These are phyloP conservation scores for Synergus itoensis DNA, from an alignment of 2,888 invertebrate species.

Conservation along the genomic window DNA sequence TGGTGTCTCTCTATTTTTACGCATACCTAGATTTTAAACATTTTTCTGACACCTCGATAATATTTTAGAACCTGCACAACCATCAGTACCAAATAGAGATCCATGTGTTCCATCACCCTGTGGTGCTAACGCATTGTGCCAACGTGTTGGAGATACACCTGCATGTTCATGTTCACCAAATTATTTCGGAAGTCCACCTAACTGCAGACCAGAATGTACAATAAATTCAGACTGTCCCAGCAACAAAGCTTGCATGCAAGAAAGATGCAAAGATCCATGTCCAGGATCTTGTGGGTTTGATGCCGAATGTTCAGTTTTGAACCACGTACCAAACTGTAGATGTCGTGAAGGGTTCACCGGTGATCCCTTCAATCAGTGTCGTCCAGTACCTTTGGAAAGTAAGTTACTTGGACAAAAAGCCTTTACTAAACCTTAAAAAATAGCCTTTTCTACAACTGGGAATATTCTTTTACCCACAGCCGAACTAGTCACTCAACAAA, in stretches of 20 bases:
- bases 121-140: constrained; percentile 80
- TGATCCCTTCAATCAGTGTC: constrained; percentile 80
- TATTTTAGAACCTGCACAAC: constrained; percentile 33
- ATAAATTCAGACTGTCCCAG: constrained; percentile 87
- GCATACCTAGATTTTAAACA: not conserved
- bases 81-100: constrained; percentile 67
- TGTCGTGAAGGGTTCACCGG: constrained; percentile 79
- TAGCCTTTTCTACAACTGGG: not conserved
- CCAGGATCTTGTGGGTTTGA: constrained; percentile 86
- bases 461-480: constrained; percentile 41
- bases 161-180: constrained; percentile 81
- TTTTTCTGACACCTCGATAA: not conserved
- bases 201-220: constrained; percentile 80
- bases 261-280: constrained; percentile 89
- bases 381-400: constrained; percentile 30
- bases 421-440: not conserved
- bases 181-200: constrained; percentile 82
- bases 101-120: constrained; percentile 87
- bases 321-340: constrained; percentile 83
- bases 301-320: constrained; percentile 85
- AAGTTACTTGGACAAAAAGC: not conserved
- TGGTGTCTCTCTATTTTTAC: not conserved
- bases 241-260: constrained; percentile 86
- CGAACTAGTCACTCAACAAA: constrained; percentile 64
- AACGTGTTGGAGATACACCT: constrained; percentile 79